Percentiles rank a stretch among this genome's conserved stretches.
phyloP scores from a whole-genome alignment of 2,888 invertebrate genomes.

The Antitype chi region DNA sequence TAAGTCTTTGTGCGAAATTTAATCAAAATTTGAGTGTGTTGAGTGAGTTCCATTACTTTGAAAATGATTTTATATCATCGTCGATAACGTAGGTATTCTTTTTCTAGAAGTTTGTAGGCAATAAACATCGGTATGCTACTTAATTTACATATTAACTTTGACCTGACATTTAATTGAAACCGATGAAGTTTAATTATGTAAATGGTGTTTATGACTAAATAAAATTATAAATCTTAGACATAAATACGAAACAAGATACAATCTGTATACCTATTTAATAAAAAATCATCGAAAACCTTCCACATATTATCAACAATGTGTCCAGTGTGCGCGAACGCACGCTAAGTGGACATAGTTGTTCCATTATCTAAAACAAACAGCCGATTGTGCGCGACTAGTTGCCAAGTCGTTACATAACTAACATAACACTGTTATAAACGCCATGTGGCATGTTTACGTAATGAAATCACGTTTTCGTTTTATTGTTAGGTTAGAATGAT shows the following conservation, averaged over 20 bases:
- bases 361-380: slow-evolving; percentile 56
- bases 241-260: slow-evolving; percentile 6
- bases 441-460: slow-evolving; percentile 32
- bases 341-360: slow-evolving; percentile 38
- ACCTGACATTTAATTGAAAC: not conserved
- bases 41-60: not conserved
- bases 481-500: slow-evolving; percentile 16
- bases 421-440: slow-evolving; percentile 24
- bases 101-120: not conserved
- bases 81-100: not conserved
- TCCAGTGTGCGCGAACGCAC: slow-evolving; percentile 5
- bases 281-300: not conserved
- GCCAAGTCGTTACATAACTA: slow-evolving; percentile 57
- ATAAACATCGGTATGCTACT: not conserved
- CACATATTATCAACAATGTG: slow-evolving; percentile 7
- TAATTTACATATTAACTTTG: slow-evolving; percentile 17
- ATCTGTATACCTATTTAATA: not conserved
- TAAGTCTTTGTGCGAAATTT: not conserved
- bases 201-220: not conserved
- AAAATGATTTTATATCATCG: slow-evolving; percentile 8
- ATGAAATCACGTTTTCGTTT: slow-evolving; percentile 25
- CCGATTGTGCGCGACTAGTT: slow-evolving; percentile 35
- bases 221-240: not conserved
- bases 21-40: slow-evolving; percentile 1
- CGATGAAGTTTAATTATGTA: not conserved